These are phyloP conservation scores for Myodes glareolus DNA, from an alignment of 2,113 vertebrate species.

Conservation along the genomic window DNA sequence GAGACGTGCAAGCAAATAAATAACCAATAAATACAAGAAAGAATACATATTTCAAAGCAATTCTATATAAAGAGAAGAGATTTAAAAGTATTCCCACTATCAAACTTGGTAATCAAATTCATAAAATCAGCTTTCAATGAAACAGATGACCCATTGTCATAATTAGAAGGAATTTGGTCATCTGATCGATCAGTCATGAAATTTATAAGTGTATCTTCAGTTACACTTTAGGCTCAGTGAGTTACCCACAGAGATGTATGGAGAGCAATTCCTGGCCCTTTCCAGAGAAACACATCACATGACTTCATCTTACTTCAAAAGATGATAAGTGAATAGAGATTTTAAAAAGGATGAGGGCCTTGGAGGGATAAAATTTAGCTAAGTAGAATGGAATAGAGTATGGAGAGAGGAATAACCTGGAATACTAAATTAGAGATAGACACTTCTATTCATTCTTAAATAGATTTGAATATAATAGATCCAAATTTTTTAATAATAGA, in stretches of 20 bases:
- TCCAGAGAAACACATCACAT: background rate
- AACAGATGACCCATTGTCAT: background rate
- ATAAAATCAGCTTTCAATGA: background rate
- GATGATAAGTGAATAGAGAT: background rate
- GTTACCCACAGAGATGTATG: no score
- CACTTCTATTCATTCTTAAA: no score
- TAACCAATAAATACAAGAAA: background rate
- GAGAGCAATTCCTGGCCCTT: background rate
- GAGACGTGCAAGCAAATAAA: background rate
- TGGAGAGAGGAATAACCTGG: background rate
- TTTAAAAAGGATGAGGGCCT: background rate
- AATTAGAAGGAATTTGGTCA: no score
- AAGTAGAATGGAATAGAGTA: background rate
- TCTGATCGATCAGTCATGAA: no score
- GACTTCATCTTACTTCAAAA: background rate
- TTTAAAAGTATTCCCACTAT: background rate
- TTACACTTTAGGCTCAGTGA: background rate
- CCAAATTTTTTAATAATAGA: no score
- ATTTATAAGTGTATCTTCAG: background rate
- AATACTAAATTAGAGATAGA: background rate
- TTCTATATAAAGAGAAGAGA: background rate
- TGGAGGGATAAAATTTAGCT: background rate
- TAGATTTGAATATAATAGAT: background rate
- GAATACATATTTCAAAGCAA: background rate
- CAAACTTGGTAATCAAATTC: background rate